phyloP scores from a whole-genome alignment of 2,888 invertebrate species.

The Calameuta filiformis region DNA sequence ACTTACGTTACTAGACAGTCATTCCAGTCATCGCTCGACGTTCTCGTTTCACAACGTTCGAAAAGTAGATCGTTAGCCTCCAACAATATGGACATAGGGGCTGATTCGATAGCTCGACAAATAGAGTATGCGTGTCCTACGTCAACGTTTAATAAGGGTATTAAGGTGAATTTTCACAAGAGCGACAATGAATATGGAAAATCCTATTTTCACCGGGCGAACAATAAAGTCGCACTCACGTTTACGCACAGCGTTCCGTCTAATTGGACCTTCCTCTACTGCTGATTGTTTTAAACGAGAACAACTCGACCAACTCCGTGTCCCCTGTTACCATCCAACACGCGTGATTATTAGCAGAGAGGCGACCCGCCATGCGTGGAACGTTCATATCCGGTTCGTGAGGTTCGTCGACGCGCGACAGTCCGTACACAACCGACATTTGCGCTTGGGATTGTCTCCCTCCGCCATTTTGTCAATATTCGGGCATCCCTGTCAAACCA shows the following conservation, averaged over 20 bases:
- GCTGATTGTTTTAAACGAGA: slow-evolving; percentile 64
- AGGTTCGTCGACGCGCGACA: slow-evolving; percentile 26
- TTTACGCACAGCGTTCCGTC: slow-evolving; percentile 26
- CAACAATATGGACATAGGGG: neutral
- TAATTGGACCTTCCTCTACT: slow-evolving; percentile 62
- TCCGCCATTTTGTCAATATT: neutral
- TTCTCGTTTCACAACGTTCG: neutral
- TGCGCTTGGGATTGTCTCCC: neutral
- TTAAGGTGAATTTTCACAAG: neutral
- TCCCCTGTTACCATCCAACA: slow-evolving; percentile 45
- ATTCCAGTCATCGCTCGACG: neutral
- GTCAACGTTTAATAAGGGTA: neutral
- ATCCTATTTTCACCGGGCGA: neutral
- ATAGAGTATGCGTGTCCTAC: neutral
- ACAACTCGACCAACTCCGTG: slow-evolving; percentile 54
- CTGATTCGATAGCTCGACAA: neutral
- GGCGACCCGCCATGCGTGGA: slow-evolving; percentile 46
- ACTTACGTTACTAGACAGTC: neutral
- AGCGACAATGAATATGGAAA: neutral
- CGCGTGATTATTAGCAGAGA: slow-evolving; percentile 50
- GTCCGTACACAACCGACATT: slow-evolving; percentile 14
- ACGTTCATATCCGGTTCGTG: slow-evolving; percentile 54
- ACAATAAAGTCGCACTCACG: neutral
- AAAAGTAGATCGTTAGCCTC: neutral
- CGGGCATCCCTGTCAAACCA: neutral